These are phyloP conservation scores for Paramisgurnus dabryanus DNA, from an alignment of 2,113 vertebrate species.

Conservation along the genomic window DNA sequence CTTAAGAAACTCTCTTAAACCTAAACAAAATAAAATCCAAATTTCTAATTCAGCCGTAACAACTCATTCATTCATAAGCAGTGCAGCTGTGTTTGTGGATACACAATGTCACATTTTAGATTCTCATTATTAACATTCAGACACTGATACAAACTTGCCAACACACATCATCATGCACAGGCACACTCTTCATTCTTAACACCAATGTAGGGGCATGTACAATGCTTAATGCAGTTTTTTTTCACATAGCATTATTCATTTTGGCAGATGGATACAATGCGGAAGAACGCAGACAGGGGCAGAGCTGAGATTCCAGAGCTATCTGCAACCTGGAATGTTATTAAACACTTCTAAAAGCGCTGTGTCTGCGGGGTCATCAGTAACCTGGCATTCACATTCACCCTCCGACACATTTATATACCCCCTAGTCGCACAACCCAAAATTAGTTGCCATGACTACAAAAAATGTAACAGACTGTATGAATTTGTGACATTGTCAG, in stretches of 20 bases:
- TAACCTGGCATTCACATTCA: conserved; percentile 44
- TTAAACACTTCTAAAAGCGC: conserved; percentile 61
- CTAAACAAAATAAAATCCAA: no score
- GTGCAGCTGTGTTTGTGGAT: not conserved
- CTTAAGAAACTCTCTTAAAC: no score
- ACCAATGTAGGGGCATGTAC: not conserved
- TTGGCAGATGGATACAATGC: conserved; percentile 63
- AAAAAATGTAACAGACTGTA: not conserved
- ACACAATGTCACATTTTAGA: not conserved
- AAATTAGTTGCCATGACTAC: conserved; percentile 20
- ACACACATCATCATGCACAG: conserved; percentile 4
- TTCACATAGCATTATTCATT: conserved; percentile 53
- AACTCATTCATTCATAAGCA: not conserved
- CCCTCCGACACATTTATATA: conserved; percentile 49
- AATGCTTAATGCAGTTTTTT: not conserved
- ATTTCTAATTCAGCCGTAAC: no score
- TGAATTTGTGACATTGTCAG: not conserved
- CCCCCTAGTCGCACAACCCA: not conserved
- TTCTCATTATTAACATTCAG: not conserved
- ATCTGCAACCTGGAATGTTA: conserved; percentile 74
- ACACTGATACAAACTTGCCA: not conserved
- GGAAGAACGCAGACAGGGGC: conserved; percentile 50
- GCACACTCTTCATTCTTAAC: no score
- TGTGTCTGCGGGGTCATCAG: conserved; percentile 45
- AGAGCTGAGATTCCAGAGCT: conserved; percentile 71